phyloP scores from a whole-genome alignment of 2,888 invertebrate genomes.

The Galerucella pusilla region DNA sequence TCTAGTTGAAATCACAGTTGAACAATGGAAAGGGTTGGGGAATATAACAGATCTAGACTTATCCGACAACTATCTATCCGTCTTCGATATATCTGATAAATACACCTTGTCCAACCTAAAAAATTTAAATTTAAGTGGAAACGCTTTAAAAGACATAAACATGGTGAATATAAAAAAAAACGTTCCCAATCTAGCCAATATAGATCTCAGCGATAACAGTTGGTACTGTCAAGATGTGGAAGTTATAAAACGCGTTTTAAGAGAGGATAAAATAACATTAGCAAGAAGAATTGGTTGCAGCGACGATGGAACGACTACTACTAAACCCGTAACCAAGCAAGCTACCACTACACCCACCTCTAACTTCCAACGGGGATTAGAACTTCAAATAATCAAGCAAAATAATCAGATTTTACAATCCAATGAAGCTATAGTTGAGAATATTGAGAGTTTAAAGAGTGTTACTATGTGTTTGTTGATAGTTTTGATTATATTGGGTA shows the following conservation, averaged over 20 bases:
- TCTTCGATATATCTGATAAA: conserved; percentile 47
- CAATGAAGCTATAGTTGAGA: conserved; percentile 18
- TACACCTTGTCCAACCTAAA: conserved; percentile 48
- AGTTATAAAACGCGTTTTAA: conserved; percentile 44
- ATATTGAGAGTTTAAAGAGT: conserved; percentile 19
- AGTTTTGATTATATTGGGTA: conserved; percentile 12
- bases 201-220: conserved; percentile 53
- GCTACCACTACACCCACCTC: neutral
- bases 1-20: conserved; percentile 42
- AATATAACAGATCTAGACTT: conserved; percentile 55
- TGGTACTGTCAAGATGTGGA: conserved; percentile 52
- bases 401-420: conserved; percentile 32
- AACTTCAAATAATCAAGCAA: conserved; percentile 19
- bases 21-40: conserved; percentile 49
- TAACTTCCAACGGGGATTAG: conserved; percentile 1
- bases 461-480: conserved; percentile 29
- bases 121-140: conserved; percentile 51
- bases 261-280: conserved; percentile 41
- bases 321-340: neutral
- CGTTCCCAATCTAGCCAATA: conserved; percentile 42
- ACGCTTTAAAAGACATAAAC: conserved; percentile 50
- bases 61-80: conserved; percentile 55
- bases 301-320: conserved; percentile 7
- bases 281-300: conserved; percentile 25
- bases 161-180: conserved; percentile 40